Conservation (phyloP, 2,797 vertebrate genomes). For the Pachyuromys duprasi region DNA sequence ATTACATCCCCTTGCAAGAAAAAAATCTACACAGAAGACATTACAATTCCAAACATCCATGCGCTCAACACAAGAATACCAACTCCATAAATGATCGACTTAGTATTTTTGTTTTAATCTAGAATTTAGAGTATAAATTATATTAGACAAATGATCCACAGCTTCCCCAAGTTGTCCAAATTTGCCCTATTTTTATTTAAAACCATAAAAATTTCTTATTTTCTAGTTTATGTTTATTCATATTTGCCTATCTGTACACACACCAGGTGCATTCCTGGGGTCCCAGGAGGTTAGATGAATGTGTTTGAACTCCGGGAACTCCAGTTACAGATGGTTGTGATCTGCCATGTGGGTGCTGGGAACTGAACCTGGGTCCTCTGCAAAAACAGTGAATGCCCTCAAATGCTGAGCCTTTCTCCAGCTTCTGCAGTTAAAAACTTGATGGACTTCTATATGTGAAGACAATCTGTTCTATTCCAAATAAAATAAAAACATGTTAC, state of each 20-base stretch:
- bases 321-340: background rate
- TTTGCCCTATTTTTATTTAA: background rate
- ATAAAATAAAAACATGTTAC: constrained; percentile 55
- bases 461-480: constrained; percentile 34
- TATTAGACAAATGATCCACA: background rate
- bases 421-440: constrained; percentile 55
- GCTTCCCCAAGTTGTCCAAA: background rate
- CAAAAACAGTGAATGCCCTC: background rate
- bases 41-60: background rate
- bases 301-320: background rate
- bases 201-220: background rate
- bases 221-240: background rate
- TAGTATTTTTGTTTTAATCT: background rate
- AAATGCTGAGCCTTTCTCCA: background rate
- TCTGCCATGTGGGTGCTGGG: background rate
- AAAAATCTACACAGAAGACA: background rate
- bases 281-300: background rate
- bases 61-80: background rate
- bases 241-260: background rate
- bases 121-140: background rate
- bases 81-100: background rate
- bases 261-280: background rate
- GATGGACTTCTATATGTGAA: constrained; percentile 46
- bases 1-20: accelerated
- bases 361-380: background rate